Evolutionary conservation across 1,140 invertebrate species (phyloP).

Genomic region (Dreissena rostriformis): DNA sequence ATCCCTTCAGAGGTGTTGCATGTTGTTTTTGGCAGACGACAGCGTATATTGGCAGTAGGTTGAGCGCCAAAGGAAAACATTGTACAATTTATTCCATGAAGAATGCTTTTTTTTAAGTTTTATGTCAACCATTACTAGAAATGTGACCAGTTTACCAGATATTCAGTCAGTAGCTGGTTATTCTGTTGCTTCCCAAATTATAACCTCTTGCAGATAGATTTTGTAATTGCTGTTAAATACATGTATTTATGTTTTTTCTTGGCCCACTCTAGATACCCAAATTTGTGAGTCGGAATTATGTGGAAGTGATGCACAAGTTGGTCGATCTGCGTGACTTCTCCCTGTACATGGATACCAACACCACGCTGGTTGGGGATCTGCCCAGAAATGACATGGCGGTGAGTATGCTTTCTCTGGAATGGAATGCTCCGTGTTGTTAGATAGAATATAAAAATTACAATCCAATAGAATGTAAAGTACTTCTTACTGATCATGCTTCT

Average conservation of each 20-base stretch:
- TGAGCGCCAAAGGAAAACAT: no score
- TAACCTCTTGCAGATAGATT: no score
- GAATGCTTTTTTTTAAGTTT: no score
- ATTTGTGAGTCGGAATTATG: constrained; percentile 81
- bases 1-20: no score
- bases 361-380: constrained; percentile 87
- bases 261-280: constrained; percentile 66
- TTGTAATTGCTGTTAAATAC: no score
- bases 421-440: not conserved
- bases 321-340: constrained; percentile 94
- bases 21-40: no score
- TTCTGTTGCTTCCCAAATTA: no score
- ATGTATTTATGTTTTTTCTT: not conserved
- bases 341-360: constrained; percentile 93
- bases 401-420: constrained; percentile 65
- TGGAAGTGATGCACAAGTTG: constrained; percentile 88
- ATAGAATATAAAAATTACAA: not conserved
- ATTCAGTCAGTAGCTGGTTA: no score
- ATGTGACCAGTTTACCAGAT: no score
- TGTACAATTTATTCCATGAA: no score
- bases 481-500: constrained; percentile 49
- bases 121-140: no score
- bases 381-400: constrained; percentile 86
- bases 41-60: no score
- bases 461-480: not conserved